phyloP scores from a whole-genome alignment of 2,113 vertebrate species.

The Tragelaphus strepsiceros region DNA sequence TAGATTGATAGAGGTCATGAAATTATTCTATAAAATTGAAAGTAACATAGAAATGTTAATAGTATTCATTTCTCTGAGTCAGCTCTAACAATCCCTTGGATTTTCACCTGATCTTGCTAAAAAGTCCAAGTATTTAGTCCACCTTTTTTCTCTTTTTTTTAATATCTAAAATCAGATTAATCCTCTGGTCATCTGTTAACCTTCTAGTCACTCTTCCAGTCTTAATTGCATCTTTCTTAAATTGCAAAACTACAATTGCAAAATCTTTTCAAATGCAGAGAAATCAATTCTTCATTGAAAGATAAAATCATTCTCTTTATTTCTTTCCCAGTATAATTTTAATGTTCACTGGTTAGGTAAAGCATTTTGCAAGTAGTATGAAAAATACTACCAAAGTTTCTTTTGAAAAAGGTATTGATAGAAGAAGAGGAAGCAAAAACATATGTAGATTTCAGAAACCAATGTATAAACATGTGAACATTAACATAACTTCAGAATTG shows the following conservation, averaged over 20 bases:
- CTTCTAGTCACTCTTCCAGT: not conserved
- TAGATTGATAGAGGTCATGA: not conserved
- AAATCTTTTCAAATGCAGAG: not conserved
- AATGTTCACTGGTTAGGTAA: not conserved
- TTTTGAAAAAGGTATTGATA: not conserved
- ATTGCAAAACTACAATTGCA: not conserved
- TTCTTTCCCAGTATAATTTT: not conserved
- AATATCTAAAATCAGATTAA: not conserved
- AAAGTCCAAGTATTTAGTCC: not conserved
- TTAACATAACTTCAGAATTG: conserved; percentile 24
- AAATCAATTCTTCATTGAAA: not conserved
- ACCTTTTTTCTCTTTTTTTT: not conserved
- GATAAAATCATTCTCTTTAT: not conserved
- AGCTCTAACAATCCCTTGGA: not conserved
- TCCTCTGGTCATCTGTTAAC: not conserved
- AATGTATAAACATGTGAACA: not conserved
- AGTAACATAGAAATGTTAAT: not conserved
- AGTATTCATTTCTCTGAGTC: not conserved
- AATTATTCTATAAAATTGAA: not conserved
- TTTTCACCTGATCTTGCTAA: not conserved
- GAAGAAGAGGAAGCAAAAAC: not conserved
- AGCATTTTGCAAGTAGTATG: not conserved
- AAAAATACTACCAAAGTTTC: not conserved
- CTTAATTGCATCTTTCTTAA: not conserved
- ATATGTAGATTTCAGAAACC: not conserved